A percentile compares a stretch with the other conserved stretches of the same genome.
Evolutionary conservation across 2,888 invertebrate genomes (phyloP).

Genomic region (Flexamia atlantica): DNA sequence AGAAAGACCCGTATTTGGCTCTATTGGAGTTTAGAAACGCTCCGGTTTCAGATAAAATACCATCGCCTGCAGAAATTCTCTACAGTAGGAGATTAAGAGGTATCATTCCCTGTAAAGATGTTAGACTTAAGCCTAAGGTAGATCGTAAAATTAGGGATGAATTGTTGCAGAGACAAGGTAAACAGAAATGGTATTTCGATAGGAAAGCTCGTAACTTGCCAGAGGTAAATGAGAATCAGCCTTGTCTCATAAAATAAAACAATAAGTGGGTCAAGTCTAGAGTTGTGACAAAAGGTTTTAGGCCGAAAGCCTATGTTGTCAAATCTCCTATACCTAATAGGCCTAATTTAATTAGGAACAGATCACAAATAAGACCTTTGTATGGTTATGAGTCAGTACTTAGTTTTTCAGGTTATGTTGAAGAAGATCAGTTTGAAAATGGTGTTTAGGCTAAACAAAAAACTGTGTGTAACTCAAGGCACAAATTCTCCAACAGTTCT

Average conservation of each 20-base stretch:
- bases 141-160: background rate
- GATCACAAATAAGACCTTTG: no score
- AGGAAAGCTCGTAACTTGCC: constrained; percentile 1
- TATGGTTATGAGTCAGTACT: no score
- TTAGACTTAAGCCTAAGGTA: constrained; percentile 21
- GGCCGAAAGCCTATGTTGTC: constrained; percentile 34
- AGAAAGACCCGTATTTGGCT: no score
- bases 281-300: no score
- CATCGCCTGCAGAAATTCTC: no score
- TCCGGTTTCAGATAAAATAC: constrained; percentile 30
- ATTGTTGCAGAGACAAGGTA: constrained; percentile 18
- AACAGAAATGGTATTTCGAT: constrained; percentile 38
- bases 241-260: background rate
- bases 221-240: background rate
- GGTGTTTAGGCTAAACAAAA: no score
- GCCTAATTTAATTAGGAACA: no score
- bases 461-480: no score
- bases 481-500: no score
- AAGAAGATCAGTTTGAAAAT: no score
- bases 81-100: no score
- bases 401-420: no score
- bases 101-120: background rate
- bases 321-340: constrained; percentile 5
- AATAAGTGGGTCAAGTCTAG: constrained; percentile 15
- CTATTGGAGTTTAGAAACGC: constrained; percentile 53